Evolutionary conservation across 2,797 vertebrate species (phyloP).

Genomic region (Argya squamiceps): DNA sequence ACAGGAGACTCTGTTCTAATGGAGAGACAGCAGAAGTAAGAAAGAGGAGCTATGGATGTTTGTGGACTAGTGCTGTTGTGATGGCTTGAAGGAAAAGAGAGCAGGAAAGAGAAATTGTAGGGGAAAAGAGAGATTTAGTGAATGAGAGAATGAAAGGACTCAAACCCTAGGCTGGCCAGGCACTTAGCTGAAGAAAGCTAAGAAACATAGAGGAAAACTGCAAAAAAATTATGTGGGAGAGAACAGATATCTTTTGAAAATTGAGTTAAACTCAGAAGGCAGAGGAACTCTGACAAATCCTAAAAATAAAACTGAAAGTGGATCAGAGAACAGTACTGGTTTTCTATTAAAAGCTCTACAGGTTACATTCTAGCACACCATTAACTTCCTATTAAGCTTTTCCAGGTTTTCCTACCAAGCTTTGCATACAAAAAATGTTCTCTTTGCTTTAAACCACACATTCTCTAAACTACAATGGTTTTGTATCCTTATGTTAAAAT

Average conservation of each 20-base stretch:
- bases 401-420: neutral
- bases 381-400: neutral
- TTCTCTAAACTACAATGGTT: neutral
- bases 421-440: neutral
- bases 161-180: neutral
- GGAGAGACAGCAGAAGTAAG: neutral
- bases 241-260: neutral
- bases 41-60: neutral
- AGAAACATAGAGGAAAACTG: neutral
- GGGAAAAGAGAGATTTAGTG: neutral
- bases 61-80: neutral
- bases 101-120: neutral
- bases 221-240: neutral
- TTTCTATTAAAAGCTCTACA: neutral
- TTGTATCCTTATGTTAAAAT: neutral
- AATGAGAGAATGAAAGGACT: neutral
- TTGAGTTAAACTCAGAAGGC: neutral
- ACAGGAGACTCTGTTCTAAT: neutral
- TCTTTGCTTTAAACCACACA: neutral
- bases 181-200: neutral
- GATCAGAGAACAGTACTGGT: neutral
- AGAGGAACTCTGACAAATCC: neutral
- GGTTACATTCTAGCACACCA: neutral
- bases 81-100: neutral
- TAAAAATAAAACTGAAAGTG: neutral